Conservation (phyloP, 1,140 invertebrate species). For the Drosophila takahashii region DNA sequence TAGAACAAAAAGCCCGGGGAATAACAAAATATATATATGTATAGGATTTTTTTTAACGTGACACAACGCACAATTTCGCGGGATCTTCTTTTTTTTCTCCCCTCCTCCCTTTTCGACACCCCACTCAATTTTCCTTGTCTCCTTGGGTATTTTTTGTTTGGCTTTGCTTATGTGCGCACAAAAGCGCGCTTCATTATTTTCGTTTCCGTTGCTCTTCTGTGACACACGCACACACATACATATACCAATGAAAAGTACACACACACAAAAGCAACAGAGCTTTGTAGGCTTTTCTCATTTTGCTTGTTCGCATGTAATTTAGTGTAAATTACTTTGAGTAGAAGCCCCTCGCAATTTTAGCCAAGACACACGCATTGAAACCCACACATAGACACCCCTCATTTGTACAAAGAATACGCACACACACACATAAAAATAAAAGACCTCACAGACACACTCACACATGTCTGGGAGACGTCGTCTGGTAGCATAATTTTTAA, state of each 20-base stretch:
- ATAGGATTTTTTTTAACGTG: slow-evolving; percentile 25
- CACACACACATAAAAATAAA: slow-evolving; percentile 12
- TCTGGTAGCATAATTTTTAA: slow-evolving; percentile 71
- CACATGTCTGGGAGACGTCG: slow-evolving; percentile 28
- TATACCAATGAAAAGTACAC: slow-evolving; percentile 14
- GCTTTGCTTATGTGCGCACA: slow-evolving; percentile 63
- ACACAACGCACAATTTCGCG: slow-evolving; percentile 55
- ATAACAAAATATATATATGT: slow-evolving; percentile 31
- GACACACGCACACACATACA: slow-evolving; percentile 29
- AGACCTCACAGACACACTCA: slow-evolving; percentile 5
- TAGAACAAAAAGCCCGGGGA: slow-evolving; percentile 40
- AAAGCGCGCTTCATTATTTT: slow-evolving; percentile 74
- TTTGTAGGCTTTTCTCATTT: slow-evolving; percentile 59
- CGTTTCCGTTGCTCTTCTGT: slow-evolving; percentile 65
- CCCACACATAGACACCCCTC: slow-evolving; percentile 26
- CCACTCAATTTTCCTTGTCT: slow-evolving; percentile 45
- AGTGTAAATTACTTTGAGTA: slow-evolving; percentile 76
- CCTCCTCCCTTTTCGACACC: not conserved
- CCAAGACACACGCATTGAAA: slow-evolving; percentile 14
- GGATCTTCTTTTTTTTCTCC: slow-evolving; percentile 6
- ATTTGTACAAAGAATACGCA: slow-evolving; percentile 12
- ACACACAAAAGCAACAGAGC: slow-evolving; percentile 19
- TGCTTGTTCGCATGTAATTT: slow-evolving; percentile 74
- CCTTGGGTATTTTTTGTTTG: slow-evolving; percentile 38
- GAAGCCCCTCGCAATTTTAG: slow-evolving; percentile 56